Conservation (phyloP, 2,797 vertebrate species). For the Masticophis lateralis region DNA sequence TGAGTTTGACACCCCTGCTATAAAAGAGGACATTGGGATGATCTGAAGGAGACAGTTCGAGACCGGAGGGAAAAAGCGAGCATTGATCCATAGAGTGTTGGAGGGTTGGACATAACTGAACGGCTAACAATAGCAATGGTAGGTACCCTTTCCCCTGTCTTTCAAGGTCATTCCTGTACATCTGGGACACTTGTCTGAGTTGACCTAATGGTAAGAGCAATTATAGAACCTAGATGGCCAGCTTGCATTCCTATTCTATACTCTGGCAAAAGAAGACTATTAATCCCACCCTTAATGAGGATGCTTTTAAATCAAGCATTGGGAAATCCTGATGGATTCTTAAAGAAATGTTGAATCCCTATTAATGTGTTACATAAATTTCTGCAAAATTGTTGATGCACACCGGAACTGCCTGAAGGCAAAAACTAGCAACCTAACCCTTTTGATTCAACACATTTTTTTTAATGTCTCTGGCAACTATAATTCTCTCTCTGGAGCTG, state of each 20-base stretch:
- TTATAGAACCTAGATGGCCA: neutral
- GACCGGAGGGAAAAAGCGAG: neutral
- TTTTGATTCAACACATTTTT: neutral
- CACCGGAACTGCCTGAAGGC: neutral
- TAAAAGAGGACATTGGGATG: neutral
- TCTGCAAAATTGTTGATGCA: neutral
- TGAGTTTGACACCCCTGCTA: neutral
- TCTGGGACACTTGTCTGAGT: neutral
- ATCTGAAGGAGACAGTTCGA: neutral
- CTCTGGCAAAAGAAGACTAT: neutral
- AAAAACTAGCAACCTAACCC: conserved; percentile 1
- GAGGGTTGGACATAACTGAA: neutral
- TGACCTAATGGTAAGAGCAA: neutral
- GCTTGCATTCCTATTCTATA: neutral
- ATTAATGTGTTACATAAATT: neutral
- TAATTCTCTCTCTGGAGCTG: neutral
- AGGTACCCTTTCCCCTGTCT: neutral
- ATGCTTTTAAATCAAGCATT: neutral
- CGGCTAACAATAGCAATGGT: neutral
- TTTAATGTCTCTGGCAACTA: neutral
- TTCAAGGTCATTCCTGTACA: neutral
- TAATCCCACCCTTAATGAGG: neutral
- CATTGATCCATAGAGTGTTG: neutral
- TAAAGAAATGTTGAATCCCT: neutral
- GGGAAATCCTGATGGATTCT: neutral